phyloP scores from a whole-genome alignment of 2,113 vertebrate genomes.

The Camelus bactrianus region DNA sequence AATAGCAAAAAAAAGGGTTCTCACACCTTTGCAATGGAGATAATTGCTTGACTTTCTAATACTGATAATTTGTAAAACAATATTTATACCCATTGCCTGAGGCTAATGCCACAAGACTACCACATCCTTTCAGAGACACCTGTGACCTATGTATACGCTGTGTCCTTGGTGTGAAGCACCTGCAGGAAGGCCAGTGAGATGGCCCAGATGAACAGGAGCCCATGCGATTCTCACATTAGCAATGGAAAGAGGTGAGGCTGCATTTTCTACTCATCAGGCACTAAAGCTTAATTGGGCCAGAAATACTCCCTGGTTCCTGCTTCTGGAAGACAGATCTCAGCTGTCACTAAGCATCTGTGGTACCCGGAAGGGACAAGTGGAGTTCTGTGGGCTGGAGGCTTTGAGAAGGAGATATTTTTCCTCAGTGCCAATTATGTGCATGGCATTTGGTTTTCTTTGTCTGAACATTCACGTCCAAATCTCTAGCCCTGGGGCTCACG shows the following conservation, averaged over 20 bases:
- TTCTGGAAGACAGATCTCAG: conserved; percentile 72
- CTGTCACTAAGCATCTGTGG: conserved; percentile 78
- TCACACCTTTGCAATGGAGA: neutral
- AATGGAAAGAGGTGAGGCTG: conserved; percentile 37
- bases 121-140: neutral
- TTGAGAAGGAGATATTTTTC: conserved; percentile 37
- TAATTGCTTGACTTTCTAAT: neutral
- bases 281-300: conserved; percentile 78
- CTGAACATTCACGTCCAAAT: neutral
- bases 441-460: neutral
- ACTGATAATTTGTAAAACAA: neutral
- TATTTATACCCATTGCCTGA: neutral
- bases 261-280: conserved; percentile 62
- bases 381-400: conserved; percentile 70
- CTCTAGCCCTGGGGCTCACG: neutral
- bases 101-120: fast-evolving
- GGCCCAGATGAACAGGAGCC: neutral
- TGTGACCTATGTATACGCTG: neutral
- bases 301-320: conserved; percentile 74
- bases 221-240: conserved; percentile 16
- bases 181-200: neutral
- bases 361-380: conserved; percentile 68
- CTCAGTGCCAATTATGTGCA: neutral
- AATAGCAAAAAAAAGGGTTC: neutral
- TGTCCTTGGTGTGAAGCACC: neutral